phyloP scores from a whole-genome alignment of 2,113 vertebrate genomes.

The Chinchilla lanigera region DNA sequence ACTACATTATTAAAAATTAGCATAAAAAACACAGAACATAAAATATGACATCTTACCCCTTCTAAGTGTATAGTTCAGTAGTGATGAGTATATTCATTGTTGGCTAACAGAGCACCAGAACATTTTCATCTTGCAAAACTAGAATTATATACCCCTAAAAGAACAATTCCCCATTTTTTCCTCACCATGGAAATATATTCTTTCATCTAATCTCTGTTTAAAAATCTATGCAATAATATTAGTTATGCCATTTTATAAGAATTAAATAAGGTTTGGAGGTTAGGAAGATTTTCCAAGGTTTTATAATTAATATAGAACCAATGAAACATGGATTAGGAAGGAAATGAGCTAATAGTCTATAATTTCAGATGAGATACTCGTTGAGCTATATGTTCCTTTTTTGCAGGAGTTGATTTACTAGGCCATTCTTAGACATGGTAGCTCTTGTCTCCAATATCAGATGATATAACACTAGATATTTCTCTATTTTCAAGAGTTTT shows the following conservation, averaged over 20 bases:
- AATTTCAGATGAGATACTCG: background rate
- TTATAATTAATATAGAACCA: conserved; percentile 10
- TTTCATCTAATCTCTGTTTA: conserved; percentile 44
- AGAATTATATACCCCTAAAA: background rate
- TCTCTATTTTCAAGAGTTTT: background rate
- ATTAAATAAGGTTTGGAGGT: background rate
- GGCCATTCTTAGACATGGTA: background rate
- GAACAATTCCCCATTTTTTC: background rate
- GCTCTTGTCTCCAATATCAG: conserved; percentile 1
- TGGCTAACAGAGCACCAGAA: background rate
- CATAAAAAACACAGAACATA: background rate
- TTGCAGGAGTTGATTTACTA: background rate
- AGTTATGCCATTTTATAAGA: background rate
- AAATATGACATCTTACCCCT: background rate
- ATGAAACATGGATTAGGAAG: background rate
- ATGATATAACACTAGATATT: background rate
- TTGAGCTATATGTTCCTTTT: conserved; percentile 4
- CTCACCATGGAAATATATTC: background rate
- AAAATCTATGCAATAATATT: background rate
- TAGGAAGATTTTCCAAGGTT: background rate
- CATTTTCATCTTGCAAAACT: background rate
- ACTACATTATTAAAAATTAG: background rate
- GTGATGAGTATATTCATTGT: background rate
- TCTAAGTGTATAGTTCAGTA: conserved; percentile 15
- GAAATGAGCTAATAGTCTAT: background rate